phyloP scores from a whole-genome alignment of 2,797 vertebrate species.

The Esox lucius region DNA sequence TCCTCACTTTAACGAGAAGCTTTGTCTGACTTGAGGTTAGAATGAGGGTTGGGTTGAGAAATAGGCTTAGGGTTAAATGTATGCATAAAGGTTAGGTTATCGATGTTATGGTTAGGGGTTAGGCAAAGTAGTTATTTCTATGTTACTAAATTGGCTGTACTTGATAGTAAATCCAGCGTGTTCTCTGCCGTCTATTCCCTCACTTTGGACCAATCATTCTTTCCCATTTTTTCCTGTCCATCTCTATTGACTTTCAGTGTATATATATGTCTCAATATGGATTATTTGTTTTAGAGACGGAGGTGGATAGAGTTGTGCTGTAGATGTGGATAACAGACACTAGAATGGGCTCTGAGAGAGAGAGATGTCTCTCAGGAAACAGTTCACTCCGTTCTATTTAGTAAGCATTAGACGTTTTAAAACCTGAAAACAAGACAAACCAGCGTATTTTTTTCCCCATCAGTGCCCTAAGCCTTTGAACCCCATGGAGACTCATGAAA shows the following conservation, averaged over 20 bases:
- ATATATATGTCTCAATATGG: neutral
- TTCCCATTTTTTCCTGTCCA: neutral
- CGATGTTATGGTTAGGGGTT: too few species aligned
- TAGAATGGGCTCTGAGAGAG: neutral
- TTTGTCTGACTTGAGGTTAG: too few species aligned
- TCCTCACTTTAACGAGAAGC: too few species aligned
- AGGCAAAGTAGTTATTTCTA: too few species aligned
- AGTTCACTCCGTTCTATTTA: neutral
- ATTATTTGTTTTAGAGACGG: neutral
- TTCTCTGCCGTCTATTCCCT: neutral
- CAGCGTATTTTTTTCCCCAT: neutral
- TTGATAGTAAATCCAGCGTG: too few species aligned
- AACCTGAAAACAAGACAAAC: neutral
- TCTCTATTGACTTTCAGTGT: neutral
- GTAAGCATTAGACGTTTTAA: neutral
- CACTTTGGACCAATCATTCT: neutral
- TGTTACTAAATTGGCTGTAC: too few species aligned
- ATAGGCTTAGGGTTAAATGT: too few species aligned
- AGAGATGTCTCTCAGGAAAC: neutral
- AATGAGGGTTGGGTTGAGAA: too few species aligned
- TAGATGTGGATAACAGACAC: neutral
- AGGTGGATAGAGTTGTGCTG: neutral
- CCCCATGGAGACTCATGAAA: constrained; percentile 12
- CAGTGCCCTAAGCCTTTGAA: constrained; percentile 9
- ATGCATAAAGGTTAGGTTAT: too few species aligned